Evolutionary conservation across 2,797 vertebrate genomes (phyloP).

Genomic region (Halcyon chelicuti): DNA sequence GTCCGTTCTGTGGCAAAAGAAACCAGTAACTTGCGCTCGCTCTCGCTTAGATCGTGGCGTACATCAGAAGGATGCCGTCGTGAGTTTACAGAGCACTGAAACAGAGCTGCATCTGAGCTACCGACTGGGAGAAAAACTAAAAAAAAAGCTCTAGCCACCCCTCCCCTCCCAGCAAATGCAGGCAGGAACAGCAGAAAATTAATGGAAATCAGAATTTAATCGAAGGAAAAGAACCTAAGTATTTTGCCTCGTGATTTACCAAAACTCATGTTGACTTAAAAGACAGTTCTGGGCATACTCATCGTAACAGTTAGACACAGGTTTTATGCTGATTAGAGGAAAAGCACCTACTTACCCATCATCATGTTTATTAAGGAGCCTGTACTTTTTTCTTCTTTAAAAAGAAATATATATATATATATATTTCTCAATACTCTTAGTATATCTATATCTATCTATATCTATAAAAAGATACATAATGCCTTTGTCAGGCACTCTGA

Average conservation of each 20-base stretch:
- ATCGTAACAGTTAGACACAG: background rate
- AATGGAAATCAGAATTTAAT: background rate
- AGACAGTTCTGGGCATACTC: background rate
- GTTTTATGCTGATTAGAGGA: background rate
- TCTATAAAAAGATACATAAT: no score
- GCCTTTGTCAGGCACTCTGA: background rate
- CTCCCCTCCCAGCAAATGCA: background rate
- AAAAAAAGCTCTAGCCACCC: background rate
- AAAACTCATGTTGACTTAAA: background rate
- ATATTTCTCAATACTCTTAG: no score
- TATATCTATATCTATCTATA: no score
- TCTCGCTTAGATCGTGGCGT: fast-evolving
- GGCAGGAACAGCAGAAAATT: background rate
- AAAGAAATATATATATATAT: no score
- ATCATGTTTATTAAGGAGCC: background rate
- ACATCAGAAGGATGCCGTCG: fast-evolving
- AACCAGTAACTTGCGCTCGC: background rate
- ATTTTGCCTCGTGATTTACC: background rate
- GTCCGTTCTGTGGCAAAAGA: slow-evolving; percentile 86
- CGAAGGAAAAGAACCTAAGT: background rate
- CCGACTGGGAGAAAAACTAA: background rate
- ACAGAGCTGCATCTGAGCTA: background rate
- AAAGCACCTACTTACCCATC: background rate
- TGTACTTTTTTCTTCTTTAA: background rate
- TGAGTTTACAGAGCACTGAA: background rate